Base-by-base conservation (phyloP, 2,888 invertebrate genomes). In the Imbricaverruca yamaguchii region DNA sequence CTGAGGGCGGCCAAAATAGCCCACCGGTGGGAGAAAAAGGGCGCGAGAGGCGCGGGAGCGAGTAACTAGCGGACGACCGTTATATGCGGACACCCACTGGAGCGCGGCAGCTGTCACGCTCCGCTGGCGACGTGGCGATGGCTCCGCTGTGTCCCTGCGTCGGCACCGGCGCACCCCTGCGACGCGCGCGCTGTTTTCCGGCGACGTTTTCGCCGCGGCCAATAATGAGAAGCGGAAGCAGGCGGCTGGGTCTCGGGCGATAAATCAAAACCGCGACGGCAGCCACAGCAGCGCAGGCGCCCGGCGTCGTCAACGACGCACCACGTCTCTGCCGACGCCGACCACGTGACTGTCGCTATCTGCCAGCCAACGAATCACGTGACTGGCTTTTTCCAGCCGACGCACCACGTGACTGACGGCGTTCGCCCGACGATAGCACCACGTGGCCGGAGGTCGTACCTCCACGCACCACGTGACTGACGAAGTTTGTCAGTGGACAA, bases 161-260 rank as follows among this genome's bases (percentile, higher is more conserved):
- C 69, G 39, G 11, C 39, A 15, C 12, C 25, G 69, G 39, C 69
- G 15, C 25, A 12, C 67, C 65, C 61, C 18, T 18, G 7, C 61
- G 7, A 3, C 18, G 61, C 61, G 18, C 39, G 25, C 69, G 25
- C 25, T 69, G 69, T 69, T 69, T 69, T 69, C 69, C 69, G 39
- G 39, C 69, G 69, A 10, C 69, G 69, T 69, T 69, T 69, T 69
- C 69, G 69, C 7, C 69, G 15, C 69, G 69, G 18, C 18, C 61
- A 61, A 69, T 69, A 69, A 69, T 39, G 69, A 39, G 39, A 7
- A 69, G 39, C 69, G 69, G 69, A 69, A 69, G 69, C 69, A 39
- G 61, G 7, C 61, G 15, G 69, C 12, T 39, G 69, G 23, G 15
- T 12, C 23, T 7, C 39, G 39, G 25, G 25, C 39, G 69, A 69